Conservation (phyloP, 1,140 invertebrate species). For the Asbolus verrucosus region DNA sequence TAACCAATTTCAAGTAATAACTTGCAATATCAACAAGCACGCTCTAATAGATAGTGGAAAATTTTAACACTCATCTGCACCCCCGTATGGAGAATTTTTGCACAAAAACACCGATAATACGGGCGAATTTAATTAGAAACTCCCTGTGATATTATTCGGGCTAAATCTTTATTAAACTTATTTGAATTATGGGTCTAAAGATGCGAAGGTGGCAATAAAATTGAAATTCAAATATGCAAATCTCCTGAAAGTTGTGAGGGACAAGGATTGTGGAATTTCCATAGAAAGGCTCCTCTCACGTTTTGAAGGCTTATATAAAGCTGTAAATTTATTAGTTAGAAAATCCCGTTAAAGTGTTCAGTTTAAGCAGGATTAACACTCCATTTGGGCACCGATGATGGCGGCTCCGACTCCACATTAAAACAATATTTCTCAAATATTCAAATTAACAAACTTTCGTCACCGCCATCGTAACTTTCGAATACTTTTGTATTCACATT, state of each 20-base stretch:
- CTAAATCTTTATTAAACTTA: conserved; percentile 42
- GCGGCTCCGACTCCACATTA: conserved; percentile 22
- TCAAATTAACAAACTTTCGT: too few species aligned
- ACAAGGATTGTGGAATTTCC: conserved; percentile 54
- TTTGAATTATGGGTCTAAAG: conserved; percentile 39
- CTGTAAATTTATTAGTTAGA: conserved; percentile 62
- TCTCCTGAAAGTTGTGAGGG: conserved; percentile 56
- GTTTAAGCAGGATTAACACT: conserved; percentile 62
- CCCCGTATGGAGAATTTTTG: too few species aligned
- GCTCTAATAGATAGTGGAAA: conserved; percentile 29
- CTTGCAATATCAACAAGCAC: conserved; percentile 32
- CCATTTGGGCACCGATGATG: conserved; percentile 53
- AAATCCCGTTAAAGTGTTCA: conserved; percentile 58
- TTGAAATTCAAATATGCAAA: conserved; percentile 63
- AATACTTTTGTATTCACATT: too few species aligned
- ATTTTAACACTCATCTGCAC: too few species aligned
- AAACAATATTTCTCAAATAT: conserved; percentile 10
- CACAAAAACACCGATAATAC: too few species aligned
- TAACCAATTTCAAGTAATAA: conserved; percentile 43
- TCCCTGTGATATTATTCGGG: not conserved
- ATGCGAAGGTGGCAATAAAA: conserved; percentile 54
- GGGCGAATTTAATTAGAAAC: conserved; percentile 24
- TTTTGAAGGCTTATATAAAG: conserved; percentile 61
- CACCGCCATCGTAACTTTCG: too few species aligned
- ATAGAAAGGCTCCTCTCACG: conserved; percentile 57